Evolutionary conservation across 2,113 vertebrate genomes (phyloP), one percentile per base, ranked within the genome.

Genomic region (Calypte anna): DNA sequence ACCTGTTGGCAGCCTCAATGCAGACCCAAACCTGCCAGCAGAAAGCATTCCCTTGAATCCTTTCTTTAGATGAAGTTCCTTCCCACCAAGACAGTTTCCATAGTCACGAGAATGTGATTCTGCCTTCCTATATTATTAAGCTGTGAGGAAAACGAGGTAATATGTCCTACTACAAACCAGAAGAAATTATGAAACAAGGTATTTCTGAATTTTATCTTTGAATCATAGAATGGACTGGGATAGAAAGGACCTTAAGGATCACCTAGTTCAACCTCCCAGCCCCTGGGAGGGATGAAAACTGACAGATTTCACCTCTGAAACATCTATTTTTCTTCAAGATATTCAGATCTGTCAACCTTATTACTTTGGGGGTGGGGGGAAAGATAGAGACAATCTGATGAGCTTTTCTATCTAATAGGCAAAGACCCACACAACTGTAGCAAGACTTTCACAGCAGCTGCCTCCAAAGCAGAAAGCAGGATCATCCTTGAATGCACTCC

Each of bases 391-490:
- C 33, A 58, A 33, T 50, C 64, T 57, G 53, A 38, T 64, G 81
- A 90, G 76, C 57, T 68, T 88, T 86, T 55, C 85, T 90, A 64
- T 61, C 77, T 44, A 61, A 73, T 23, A 72, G 46, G 87, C 87
- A 83, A 87, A 90, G 87, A 67, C 75, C 28, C 63, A 91, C 67
- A 82, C 38, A 88, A 53, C 20, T 67, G 75, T 27, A 40, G 87
- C 94, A 96, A 83, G 48, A 91, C 88, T 74, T 88, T 80, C 75
- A 91, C 21, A 53, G 68, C 87, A 91, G 85, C 88, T 86, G 82
- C 85, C 82, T 86, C 48, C 85, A 83, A 23, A 83, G 61, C 54
- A 93, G 82, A 90, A 72, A 83, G 80, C n/a, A 75, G 38, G 40
- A 90, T 86, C 64, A 70, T 25, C 63, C 64, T 86, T 78, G 53